Conservation (phyloP, 2,113 vertebrate species). For the Syngnathus scovelli region DNA sequence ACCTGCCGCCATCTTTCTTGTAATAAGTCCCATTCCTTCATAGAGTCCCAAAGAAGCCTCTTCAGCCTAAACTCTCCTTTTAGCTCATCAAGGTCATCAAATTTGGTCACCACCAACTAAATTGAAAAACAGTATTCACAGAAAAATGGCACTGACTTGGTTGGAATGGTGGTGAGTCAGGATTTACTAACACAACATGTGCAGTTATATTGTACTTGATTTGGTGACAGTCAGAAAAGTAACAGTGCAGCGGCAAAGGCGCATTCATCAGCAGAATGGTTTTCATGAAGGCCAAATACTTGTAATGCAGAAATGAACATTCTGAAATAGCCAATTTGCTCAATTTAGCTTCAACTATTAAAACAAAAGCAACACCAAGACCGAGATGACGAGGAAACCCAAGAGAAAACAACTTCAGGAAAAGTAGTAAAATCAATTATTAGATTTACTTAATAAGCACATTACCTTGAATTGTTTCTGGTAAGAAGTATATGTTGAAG, state of each 20-base stretch:
- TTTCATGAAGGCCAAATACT: too few species aligned
- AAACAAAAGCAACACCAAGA: too few species aligned
- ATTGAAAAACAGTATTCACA: constrained; percentile 3
- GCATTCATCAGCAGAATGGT: too few species aligned
- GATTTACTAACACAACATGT: background rate
- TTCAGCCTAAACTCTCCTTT: constrained; percentile 74
- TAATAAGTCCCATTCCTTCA: constrained; percentile 74
- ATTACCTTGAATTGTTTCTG: constrained; percentile 85
- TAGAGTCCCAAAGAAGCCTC: constrained; percentile 78
- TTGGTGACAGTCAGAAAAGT: background rate
- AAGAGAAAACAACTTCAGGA: too few species aligned
- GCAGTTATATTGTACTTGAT: background rate
- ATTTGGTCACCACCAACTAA: constrained; percentile 79
- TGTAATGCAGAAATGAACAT: too few species aligned
- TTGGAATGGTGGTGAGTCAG: background rate
- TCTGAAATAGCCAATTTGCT: too few species aligned
- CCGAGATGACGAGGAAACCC: too few species aligned
- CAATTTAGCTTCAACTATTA: too few species aligned
- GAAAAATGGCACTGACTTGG: background rate
- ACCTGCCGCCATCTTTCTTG: constrained; percentile 75
- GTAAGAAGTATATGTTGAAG: constrained; percentile 74
- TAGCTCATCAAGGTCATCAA: constrained; percentile 74
- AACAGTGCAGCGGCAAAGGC: background rate
- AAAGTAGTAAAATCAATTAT: background rate
- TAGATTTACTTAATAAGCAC: background rate